These are phyloP conservation scores for Melanotus villosus DNA, from an alignment of 2,888 invertebrate genomes.

Conservation along the genomic window DNA sequence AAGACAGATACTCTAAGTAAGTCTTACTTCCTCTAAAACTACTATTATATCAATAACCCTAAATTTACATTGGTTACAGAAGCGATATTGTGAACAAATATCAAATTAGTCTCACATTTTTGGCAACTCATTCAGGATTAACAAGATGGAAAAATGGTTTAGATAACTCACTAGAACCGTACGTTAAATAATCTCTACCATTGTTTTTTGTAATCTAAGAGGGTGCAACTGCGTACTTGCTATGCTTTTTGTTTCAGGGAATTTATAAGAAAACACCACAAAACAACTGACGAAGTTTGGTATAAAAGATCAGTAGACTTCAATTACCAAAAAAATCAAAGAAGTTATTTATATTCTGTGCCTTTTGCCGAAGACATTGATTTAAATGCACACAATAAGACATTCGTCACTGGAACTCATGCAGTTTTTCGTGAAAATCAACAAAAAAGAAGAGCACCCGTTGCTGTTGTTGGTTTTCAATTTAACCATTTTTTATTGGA, in stretches of 20 bases:
- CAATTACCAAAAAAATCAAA: slow-evolving; percentile 77
- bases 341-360: slow-evolving; percentile 85
- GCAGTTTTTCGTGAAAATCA: slow-evolving; percentile 80
- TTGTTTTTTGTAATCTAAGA: too few species aligned
- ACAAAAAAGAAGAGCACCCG: slow-evolving; percentile 75
- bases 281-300: slow-evolving; percentile 90
- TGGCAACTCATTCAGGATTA: slow-evolving; percentile 91
- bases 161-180: slow-evolving; percentile 19
- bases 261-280: slow-evolving; percentile 80
- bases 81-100: slow-evolving; percentile 84
- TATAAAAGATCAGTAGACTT: slow-evolving; percentile 90
- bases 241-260: not conserved
- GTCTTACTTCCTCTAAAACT: too few species aligned
- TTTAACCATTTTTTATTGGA: slow-evolving; percentile 84
- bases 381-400: slow-evolving; percentile 68
- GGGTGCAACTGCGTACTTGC: too few species aligned
- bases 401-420: slow-evolving; percentile 86
- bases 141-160: slow-evolving; percentile 80
- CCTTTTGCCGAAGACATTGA: too few species aligned
- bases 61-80: slow-evolving; percentile 68
- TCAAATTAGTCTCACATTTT: slow-evolving; percentile 84
- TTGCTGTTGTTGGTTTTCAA: slow-evolving; percentile 83
- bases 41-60: not conserved
- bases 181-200: slow-evolving; percentile 2
- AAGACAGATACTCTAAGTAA: slow-evolving; percentile 42